phyloP scores from a whole-genome alignment of 2,113 vertebrate genomes.

The Neolamprologus variostigma region DNA sequence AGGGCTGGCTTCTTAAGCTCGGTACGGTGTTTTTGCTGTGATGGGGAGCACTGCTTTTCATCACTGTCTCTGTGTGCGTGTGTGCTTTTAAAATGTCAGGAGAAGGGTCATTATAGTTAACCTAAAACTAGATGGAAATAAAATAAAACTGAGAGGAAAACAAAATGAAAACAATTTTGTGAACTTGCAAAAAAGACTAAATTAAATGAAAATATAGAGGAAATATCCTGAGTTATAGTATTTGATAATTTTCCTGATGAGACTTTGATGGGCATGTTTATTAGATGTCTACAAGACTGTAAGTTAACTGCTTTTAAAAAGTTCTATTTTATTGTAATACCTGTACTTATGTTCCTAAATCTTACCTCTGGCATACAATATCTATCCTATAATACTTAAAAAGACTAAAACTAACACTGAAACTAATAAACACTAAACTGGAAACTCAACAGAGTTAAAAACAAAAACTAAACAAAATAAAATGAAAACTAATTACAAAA shows the following conservation, averaged over 20 bases:
- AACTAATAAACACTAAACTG: not conserved
- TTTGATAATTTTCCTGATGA: not conserved
- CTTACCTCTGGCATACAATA: not conserved
- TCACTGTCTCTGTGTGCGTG: not conserved
- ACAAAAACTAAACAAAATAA: not conserved
- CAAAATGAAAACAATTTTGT: not conserved
- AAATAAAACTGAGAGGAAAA: not conserved
- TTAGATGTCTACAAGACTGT: not conserved
- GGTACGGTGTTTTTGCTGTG: constrained; percentile 48
- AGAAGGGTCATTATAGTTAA: not conserved
- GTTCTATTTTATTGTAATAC: not conserved
- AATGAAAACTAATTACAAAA: not conserved
- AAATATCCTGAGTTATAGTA: not conserved
- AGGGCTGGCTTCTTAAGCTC: constrained; percentile 90
- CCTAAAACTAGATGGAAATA: not conserved
- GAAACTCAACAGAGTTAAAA: not conserved
- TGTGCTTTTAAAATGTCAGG: not conserved
- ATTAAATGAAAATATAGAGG: not conserved
- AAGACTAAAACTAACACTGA: not conserved
- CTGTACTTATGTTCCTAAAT: not conserved
- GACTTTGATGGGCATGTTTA: not conserved
- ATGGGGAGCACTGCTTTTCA: not conserved
- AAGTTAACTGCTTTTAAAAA: not conserved
- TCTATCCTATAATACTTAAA: not conserved
- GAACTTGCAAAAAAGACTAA: not conserved